These are phyloP conservation scores for Heteromyza rotundicornis DNA, from an alignment of 2,888 invertebrate genomes.

Conservation along the genomic window DNA sequence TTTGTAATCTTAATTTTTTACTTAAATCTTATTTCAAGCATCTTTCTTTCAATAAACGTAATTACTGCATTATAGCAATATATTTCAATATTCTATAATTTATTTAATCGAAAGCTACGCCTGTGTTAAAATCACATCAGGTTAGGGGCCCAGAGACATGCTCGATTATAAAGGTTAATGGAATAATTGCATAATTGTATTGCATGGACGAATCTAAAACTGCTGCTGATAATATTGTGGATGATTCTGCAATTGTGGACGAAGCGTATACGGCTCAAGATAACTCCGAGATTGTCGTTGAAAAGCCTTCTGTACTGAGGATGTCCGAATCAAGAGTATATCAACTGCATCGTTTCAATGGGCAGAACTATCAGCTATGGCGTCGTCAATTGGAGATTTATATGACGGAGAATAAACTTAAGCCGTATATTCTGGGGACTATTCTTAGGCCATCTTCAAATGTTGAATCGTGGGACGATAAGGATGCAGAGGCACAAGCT, in stretches of 20 bases:
- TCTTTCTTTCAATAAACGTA: no score
- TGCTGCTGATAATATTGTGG: no score
- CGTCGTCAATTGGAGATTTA: conserved; percentile 19
- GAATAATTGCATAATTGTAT: no score
- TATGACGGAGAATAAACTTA: conserved; percentile 22
- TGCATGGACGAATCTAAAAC: no score
- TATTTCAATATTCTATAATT: no score
- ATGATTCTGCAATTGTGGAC: not conserved
- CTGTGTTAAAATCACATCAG: no score
- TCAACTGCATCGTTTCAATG: conserved; percentile 10
- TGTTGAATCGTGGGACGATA: conserved; percentile 20
- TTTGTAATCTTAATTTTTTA: no score
- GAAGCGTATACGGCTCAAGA: not conserved
- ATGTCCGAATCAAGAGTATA: conserved; percentile 12
- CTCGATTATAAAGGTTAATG: no score
- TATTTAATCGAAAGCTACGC: no score
- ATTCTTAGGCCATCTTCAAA: conserved; percentile 2
- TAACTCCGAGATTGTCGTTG: not conserved
- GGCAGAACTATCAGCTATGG: conserved; percentile 16
- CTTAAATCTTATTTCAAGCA: no score
- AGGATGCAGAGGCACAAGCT: conserved; percentile 27
- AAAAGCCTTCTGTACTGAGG: not conserved
- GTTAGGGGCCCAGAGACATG: no score
- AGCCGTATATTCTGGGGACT: conserved; percentile 22
- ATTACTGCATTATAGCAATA: no score